Base-by-base conservation (phyloP, 2,888 invertebrate genomes). In the Cloeon dipterum region DNA sequence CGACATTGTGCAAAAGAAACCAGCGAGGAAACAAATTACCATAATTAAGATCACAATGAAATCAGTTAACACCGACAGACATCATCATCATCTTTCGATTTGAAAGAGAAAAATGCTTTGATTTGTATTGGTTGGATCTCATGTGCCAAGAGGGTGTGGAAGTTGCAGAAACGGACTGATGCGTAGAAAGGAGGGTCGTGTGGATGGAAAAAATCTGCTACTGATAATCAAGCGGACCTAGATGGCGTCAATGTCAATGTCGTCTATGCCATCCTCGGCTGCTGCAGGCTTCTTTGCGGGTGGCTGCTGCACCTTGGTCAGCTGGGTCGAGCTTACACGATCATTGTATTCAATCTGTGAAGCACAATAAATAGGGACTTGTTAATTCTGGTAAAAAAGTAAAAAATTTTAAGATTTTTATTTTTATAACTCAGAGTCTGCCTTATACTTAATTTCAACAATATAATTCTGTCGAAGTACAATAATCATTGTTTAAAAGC, bases 231-330 rank as follows among this genome's bases (percentile, higher is more conserved):
- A 23, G 25, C n/a, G 8, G 8, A 8, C 23, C 46, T 81, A 88
- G 55, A 88, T 88, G 58, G 83, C 86, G 67, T 88, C 88, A 56
- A 88, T 88, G 59, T 88, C 85, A 52, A 88, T 74, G 53, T 86
- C 86, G 49, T 74, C 75, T 42, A 68, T 81, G 43, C 70, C 79
- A 46, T 78, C 81, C 45, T 76, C 78, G 36, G 69, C 68, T 32
- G 60, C 61, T 39, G 54, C 60, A 45, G 51, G 49, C 43, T 61
- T 59, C 46, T 63, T 63, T 33, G 54, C 58, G 45, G 51, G 53
- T 45, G 49, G 49, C 42, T 44, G 59, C 43, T 61, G 56, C 50
- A 62, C 64, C 34, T 70, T 70, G 56, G 77, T 75, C 48, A 83
- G 61, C 36, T 79, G 74, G 38, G 72, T 67, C 45, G 71, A 69